Conservation (phyloP, 2,797 vertebrate genomes). For the Micropoecilia bifurca region DNA sequence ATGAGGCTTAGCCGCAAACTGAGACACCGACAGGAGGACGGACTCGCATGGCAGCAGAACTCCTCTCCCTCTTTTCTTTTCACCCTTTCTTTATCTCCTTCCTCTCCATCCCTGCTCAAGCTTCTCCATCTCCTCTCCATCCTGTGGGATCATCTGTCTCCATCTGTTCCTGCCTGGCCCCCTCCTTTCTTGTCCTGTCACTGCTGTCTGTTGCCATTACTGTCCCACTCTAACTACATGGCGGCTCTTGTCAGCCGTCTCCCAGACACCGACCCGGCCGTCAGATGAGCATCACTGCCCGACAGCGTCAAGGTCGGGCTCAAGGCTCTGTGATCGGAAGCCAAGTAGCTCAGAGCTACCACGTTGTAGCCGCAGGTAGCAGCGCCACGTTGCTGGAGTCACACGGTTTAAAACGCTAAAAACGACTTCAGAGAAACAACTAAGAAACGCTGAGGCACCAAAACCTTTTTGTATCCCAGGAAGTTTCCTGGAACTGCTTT, state of each 20-base stretch:
- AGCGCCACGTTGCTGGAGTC: background rate
- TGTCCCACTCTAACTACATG: conserved; percentile 68
- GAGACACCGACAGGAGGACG: background rate
- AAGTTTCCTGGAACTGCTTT: background rate
- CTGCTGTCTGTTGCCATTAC: conserved; percentile 70
- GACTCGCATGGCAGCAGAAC: conserved; percentile 32
- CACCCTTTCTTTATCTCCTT: conserved; percentile 2
- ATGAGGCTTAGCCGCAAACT: conserved; percentile 9
- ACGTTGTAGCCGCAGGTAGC: conserved; percentile 3
- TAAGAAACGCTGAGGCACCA: background rate
- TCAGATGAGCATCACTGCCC: conserved; percentile 52
- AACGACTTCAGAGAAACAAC: background rate
- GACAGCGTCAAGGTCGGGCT: conserved; percentile 54
- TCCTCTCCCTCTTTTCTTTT: conserved; percentile 16
- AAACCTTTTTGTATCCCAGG: background rate
- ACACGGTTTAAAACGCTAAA: background rate
- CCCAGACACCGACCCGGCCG: conserved; percentile 52
- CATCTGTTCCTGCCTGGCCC: conserved; percentile 61
- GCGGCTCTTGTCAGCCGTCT: conserved; percentile 61
- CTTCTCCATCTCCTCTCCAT: conserved; percentile 41
- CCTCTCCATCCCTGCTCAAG: conserved; percentile 6
- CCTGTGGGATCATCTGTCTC: conserved; percentile 67
- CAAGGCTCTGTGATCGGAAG: conserved; percentile 47
- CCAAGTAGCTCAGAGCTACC: conserved; percentile 17
- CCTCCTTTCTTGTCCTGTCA: conserved; percentile 60